Evolutionary conservation across 2,888 invertebrate species (phyloP), one percentile per base, ranked within the genome.

Genomic region (Papilio demoleus): DNA sequence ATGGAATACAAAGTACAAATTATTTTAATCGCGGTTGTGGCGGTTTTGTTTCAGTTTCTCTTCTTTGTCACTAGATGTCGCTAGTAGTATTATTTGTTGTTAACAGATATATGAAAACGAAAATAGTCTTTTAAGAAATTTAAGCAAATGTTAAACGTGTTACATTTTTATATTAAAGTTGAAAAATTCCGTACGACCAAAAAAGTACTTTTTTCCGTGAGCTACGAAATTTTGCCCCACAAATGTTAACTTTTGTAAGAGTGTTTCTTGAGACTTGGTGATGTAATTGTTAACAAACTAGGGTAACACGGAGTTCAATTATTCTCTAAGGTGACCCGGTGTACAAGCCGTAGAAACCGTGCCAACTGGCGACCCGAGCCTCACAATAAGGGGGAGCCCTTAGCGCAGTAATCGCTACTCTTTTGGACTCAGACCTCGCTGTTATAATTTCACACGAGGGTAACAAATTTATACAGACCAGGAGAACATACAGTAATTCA

Each of bases 281-380:
- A 24, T 50, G 24, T 50, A 50, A 50, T 50, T 50, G 24, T 50
- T 24, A 12, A 22, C 11, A 22, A 14, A 12, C 50, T 50, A 6
- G 5, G 24, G 50, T 50, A 17, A 50, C 24, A 50, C 50, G 50
- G 24, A 50, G 5, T 50, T 24, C 22, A 50, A 50, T 50, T 50
- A 50, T 50, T 36, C 59, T 59, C 34, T 34, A 59, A 36, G 36
- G 59, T 59, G 59, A 36, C 59, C 36, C 19, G 19, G 11, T 31
- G 31, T n/a, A 59, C 11, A 36, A 36, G 17, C 38, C 19, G 59
- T 36, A 36, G 36, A 34, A 59, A 34, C 34, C 36, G 59, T 59
- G 59, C 59, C 59, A 59, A 59, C 34, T n/a, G 58, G n/a, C n/a
- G n/a, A n/a, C n/a, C 5, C 4, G 34, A 59, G 58, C 19, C 19